phyloP scores from a whole-genome alignment of 2,888 invertebrate species.

The Plagodis dolabraria region DNA sequence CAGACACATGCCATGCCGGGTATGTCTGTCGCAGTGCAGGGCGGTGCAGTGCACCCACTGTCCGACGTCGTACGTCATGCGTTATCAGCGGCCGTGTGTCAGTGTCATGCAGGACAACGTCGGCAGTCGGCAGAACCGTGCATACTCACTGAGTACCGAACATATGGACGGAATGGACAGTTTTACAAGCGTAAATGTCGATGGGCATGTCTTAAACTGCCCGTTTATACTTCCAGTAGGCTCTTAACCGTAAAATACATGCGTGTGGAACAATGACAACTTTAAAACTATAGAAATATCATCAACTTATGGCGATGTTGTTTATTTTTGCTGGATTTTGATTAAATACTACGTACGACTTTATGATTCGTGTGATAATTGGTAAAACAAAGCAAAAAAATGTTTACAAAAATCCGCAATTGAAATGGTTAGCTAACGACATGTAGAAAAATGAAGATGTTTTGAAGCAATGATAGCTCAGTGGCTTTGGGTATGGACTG shows the following conservation, averaged over 20 bases:
- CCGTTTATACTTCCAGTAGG: conserved; percentile 10
- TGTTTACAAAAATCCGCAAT: too few relatives aligned
- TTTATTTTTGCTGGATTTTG: too few relatives aligned
- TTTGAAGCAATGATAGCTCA: too few relatives aligned
- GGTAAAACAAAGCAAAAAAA: too few relatives aligned
- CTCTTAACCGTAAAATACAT: background rate
- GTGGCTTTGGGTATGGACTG: too few relatives aligned
- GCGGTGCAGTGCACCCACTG: conserved; percentile 62
- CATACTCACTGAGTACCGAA: conserved; percentile 15
- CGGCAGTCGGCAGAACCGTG: conserved; percentile 48
- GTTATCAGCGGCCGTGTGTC: conserved; percentile 72
- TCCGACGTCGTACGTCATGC: conserved; percentile 67
- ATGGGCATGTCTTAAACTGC: conserved; percentile 13
- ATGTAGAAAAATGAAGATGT: too few relatives aligned
- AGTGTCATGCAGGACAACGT: conserved; percentile 57
- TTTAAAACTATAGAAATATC: too few relatives aligned
- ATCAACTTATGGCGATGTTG: too few relatives aligned
- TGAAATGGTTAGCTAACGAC: too few relatives aligned
- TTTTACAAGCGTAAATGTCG: conserved; percentile 22
- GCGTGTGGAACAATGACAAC: too few relatives aligned
- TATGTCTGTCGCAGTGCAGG: conserved; percentile 40
- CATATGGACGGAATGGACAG: conserved; percentile 32
- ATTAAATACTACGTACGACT: too few relatives aligned
- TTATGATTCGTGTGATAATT: too few relatives aligned
- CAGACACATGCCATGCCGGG: conserved; percentile 30